Conservation (phyloP, 2,113 vertebrate species). For the Dermatemys mawii region DNA sequence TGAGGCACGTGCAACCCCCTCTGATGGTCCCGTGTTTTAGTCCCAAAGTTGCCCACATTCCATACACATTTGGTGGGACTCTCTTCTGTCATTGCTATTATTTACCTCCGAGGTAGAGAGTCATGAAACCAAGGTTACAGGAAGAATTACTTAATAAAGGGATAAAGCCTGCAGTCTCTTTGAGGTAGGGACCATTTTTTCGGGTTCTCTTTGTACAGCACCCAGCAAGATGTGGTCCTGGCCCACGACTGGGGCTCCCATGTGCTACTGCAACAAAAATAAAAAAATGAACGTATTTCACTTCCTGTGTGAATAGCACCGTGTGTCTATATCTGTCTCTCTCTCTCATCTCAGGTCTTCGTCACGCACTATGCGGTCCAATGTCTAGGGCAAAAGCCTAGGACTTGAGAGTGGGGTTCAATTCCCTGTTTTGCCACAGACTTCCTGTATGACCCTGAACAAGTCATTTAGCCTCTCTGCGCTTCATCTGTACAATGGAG, state of each 20-base stretch:
- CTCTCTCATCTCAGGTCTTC: neutral
- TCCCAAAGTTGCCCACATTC: neutral
- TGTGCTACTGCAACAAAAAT: neutral
- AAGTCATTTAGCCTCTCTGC: neutral
- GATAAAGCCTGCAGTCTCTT: neutral
- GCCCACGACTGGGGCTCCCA: neutral
- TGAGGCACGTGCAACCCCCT: neutral
- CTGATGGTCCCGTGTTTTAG: neutral
- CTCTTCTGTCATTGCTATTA: neutral
- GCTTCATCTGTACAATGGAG: neutral
- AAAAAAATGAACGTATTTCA: neutral
- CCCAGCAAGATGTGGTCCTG: neutral
- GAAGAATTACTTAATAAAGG: neutral
- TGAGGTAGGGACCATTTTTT: neutral
- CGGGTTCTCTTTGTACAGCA: neutral
- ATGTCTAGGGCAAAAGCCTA: neutral
- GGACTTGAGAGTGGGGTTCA: neutral
- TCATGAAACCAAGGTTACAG: neutral
- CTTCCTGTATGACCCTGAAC: neutral
- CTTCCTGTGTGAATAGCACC: neutral
- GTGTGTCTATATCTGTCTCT: neutral
- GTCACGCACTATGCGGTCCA: fast-evolving
- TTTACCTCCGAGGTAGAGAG: neutral
- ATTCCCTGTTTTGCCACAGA: neutral
- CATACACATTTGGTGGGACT: neutral